A percentile compares a stretch with the other conserved stretches of the same genome.
phyloP scores from a whole-genome alignment of 2,113 vertebrate genomes.

The Thermophis baileyi region DNA sequence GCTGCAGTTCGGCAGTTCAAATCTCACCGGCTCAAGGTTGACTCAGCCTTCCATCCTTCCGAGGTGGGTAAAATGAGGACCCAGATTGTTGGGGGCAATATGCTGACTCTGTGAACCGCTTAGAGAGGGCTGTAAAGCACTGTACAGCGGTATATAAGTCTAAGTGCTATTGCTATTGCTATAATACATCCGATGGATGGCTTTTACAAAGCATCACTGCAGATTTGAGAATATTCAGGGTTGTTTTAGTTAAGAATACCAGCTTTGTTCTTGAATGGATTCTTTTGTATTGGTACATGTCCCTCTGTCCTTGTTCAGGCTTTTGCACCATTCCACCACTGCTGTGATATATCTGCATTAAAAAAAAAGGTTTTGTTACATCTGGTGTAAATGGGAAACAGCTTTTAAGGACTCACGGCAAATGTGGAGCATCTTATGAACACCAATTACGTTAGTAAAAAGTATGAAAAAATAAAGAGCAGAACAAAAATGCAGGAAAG shows the following conservation, averaged over 20 bases:
- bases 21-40: no score
- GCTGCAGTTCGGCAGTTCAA: no score
- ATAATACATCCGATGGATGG: not conserved
- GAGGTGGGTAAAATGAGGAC: no score
- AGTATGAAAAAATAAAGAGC: not conserved
- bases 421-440: not conserved
- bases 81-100: no score
- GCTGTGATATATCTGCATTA: constrained; percentile 65
- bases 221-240: not conserved
- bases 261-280: constrained; percentile 54
- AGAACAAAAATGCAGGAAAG: not conserved
- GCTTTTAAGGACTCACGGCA: not conserved
- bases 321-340: constrained; percentile 69
- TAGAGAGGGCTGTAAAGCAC: no score
- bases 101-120: no score
- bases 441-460: not conserved
- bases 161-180: no score
- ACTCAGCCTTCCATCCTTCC: no score
- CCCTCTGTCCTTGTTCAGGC: constrained; percentile 48
- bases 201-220: not conserved
- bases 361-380: constrained; percentile 6
- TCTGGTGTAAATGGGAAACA: not conserved
- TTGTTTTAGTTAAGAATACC: constrained; percentile 58
- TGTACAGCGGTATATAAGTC: no score
- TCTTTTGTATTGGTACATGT: not conserved